Percentiles rank a stretch among this genome's conserved stretches.
Evolutionary conservation across 2,797 vertebrate species (phyloP).

Genomic region (Buceros bicornis): DNA sequence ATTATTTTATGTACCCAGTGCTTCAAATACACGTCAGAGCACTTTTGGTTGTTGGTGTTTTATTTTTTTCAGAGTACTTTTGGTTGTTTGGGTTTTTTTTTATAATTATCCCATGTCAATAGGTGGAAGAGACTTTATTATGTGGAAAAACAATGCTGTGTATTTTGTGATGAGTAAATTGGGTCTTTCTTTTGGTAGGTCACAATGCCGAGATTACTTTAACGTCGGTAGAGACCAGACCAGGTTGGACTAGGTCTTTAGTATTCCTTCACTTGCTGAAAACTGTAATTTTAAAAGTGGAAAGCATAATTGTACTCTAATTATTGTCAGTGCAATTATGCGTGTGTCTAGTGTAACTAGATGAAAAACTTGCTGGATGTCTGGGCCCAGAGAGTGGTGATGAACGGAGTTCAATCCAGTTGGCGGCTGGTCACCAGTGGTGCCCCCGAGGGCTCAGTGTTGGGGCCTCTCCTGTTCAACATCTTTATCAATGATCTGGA

Average conservation of each 20-base stretch:
- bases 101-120: background rate
- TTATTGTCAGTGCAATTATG: background rate
- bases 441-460: no score
- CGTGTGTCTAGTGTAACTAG: background rate
- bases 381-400: no score
- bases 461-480: no score
- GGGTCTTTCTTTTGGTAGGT: background rate
- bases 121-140: background rate
- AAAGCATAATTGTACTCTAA: background rate
- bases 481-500: no score
- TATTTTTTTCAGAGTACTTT: background rate
- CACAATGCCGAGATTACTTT: background rate
- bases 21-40: background rate
- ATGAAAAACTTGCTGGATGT: no score
- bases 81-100: background rate
- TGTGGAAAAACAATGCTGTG: background rate
- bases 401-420: no score
- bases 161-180: background rate
- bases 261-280: background rate
- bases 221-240: background rate
- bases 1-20: background rate
- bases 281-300: constrained; percentile 7
- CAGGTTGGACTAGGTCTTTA: background rate
- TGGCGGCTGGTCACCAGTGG: no score
- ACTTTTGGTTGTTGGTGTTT: background rate